Evolutionary conservation across 2,113 vertebrate genomes (phyloP).

Genomic region (Vanacampus margaritifer): DNA sequence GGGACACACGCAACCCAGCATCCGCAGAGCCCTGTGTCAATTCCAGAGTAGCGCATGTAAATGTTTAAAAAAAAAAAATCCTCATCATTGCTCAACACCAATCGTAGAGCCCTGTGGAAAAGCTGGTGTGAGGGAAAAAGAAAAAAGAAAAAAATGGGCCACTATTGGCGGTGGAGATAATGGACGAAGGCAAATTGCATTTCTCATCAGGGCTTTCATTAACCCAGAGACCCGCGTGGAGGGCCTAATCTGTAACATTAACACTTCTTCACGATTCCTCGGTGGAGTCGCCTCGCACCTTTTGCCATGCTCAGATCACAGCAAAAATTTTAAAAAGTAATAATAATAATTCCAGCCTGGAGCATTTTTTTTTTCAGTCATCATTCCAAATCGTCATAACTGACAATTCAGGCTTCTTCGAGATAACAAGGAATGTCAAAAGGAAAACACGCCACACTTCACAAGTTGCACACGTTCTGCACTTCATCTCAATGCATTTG

Average conservation of each 20-base stretch:
- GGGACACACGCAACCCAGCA: conserved; percentile 65
- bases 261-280: conserved; percentile 71
- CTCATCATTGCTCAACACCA: conserved; percentile 62
- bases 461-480: conserved; percentile 19
- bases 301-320: conserved; percentile 46
- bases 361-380: conserved; percentile 15
- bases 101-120: conserved; percentile 53
- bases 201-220: conserved; percentile 81
- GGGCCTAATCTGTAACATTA: conserved; percentile 78
- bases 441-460: conserved; percentile 3
- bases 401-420: conserved; percentile 20
- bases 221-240: conserved; percentile 71
- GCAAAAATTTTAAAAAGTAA: neutral
- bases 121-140: conserved; percentile 16
- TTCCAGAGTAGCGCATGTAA: conserved; percentile 70
- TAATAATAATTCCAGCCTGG: conserved; percentile 17
- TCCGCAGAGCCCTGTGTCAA: conserved; percentile 60
- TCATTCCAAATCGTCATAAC: conserved; percentile 6
- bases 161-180: conserved; percentile 73
- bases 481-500: neutral
- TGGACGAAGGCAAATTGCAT: conserved; percentile 73
- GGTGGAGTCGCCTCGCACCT: conserved; percentile 54
- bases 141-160: conserved; percentile 18
- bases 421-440: conserved; percentile 21
- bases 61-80: conserved; percentile 80